phyloP scores from a whole-genome alignment of 2,888 invertebrate species.

The Notodonta dromedarius region DNA sequence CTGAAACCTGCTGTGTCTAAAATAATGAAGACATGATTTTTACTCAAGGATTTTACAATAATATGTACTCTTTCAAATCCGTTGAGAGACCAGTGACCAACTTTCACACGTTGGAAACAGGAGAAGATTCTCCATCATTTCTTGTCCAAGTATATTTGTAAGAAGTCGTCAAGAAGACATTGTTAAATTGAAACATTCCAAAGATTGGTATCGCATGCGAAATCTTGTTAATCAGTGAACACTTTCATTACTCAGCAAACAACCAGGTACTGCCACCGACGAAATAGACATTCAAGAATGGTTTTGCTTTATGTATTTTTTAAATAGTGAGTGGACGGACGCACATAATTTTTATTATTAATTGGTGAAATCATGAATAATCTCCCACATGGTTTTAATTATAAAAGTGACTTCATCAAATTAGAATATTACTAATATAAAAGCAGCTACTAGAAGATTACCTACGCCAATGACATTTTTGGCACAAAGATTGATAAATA shows the following conservation, averaged over 20 bases:
- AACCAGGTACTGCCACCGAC: conserved; percentile 4
- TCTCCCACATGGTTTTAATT: neutral
- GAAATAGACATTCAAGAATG: neutral
- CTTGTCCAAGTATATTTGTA: too few relatives aligned
- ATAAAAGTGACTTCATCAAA: neutral
- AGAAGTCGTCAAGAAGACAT: conserved; percentile 4
- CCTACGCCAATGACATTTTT: too few relatives aligned
- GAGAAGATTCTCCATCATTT: too few relatives aligned
- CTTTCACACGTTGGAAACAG: too few relatives aligned
- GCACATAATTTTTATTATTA: neutral
- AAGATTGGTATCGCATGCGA: conserved; percentile 20
- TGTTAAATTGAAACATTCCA: conserved; percentile 10
- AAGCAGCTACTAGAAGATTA: too few relatives aligned
- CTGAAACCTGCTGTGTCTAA: too few relatives aligned
- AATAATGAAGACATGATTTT: too few relatives aligned
- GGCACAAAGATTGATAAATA: too few relatives aligned
- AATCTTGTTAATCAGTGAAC: conserved; percentile 26
- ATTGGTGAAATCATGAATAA: neutral
- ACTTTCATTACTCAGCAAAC: conserved; percentile 36
- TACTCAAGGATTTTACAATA: too few relatives aligned
- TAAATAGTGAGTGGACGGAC: neutral
- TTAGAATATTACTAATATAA: too few relatives aligned
- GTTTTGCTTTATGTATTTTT: conserved; percentile 12
- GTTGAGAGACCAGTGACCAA: too few relatives aligned
- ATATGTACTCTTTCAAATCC: too few relatives aligned